These are phyloP conservation scores for Mesaphorura yosii DNA, from an alignment of 1,140 invertebrate genomes.

Conservation along the genomic window DNA sequence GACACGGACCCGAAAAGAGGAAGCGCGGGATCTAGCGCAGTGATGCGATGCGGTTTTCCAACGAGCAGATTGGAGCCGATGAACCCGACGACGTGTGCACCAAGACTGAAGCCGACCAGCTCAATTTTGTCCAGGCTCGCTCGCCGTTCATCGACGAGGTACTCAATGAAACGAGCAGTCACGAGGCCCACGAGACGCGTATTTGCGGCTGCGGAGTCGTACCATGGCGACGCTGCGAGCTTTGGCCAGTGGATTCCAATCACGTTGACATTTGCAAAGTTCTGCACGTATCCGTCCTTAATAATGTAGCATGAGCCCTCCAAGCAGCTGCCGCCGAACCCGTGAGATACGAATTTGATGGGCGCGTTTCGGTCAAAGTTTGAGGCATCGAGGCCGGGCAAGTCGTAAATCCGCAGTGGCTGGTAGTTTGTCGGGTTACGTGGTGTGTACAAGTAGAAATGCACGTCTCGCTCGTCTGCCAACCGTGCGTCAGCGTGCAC, in stretches of 20 bases:
- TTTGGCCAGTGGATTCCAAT: conserved; percentile 16
- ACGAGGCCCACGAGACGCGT: conserved; percentile 37
- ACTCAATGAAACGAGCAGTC: conserved; percentile 45
- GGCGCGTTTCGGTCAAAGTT: conserved; percentile 8
- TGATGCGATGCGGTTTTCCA: conserved; percentile 47
- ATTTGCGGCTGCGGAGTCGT: conserved; percentile 15
- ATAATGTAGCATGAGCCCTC: neutral
- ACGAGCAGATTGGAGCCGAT: conserved; percentile 34
- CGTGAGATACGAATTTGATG: conserved; percentile 18
- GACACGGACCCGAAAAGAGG: neutral
- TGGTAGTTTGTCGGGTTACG: conserved; percentile 7
- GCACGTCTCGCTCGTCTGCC: conserved; percentile 11
- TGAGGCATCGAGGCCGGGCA: conserved; percentile 6
- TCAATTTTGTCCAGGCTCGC: conserved; percentile 45
- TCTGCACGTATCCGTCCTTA: conserved; percentile 9
- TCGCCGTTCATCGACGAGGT: conserved; percentile 35
- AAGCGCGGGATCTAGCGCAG: conserved; percentile 2
- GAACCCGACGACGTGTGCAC: conserved; percentile 40
- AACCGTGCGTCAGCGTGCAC: too few species aligned
- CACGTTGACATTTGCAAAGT: conserved; percentile 6
- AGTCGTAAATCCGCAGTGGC: neutral
- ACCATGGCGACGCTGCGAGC: conserved; percentile 12
- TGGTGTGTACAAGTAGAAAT: conserved; percentile 13
- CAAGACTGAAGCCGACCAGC: conserved; percentile 57
- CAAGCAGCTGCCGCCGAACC: conserved; percentile 7